Conservation (phyloP, 2,888 invertebrate species). For the Coenonympha arcania region DNA sequence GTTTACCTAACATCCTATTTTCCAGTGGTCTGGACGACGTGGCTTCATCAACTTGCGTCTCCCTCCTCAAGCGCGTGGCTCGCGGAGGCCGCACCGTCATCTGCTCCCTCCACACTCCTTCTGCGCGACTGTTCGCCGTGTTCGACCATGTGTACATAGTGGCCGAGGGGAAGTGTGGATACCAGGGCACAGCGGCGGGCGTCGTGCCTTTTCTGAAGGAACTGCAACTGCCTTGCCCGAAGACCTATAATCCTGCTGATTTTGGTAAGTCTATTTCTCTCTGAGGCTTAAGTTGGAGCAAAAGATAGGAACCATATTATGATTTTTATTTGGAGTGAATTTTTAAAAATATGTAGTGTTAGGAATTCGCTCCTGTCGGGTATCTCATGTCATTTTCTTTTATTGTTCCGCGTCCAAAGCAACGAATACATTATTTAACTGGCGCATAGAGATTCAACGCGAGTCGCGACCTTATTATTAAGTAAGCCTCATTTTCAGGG, state of each 20-base stretch:
- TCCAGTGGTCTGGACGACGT: conserved; percentile 91
- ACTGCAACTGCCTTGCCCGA: conserved; percentile 88
- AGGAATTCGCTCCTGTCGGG: too few relatives aligned
- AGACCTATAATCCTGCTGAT: conserved; percentile 96
- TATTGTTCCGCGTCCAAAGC: too few relatives aligned
- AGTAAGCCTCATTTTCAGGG: neutral
- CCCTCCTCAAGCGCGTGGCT: conserved; percentile 87
- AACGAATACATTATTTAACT: neutral
- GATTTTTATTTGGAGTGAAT: too few relatives aligned
- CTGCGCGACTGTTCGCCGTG: conserved; percentile 90
- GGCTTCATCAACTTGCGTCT: conserved; percentile 90
- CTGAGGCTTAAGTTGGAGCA: neutral
- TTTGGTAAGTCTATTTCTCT: conserved; percentile 90
- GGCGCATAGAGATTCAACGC: too few relatives aligned
- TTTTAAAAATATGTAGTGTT: too few relatives aligned
- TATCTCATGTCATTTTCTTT: too few relatives aligned
- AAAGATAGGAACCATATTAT: too few relatives aligned
- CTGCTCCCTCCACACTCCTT: conserved; percentile 97
- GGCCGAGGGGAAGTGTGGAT: conserved; percentile 90
- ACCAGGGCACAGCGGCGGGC: conserved; percentile 84
- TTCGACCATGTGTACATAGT: conserved; percentile 94
- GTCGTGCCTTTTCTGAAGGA: conserved; percentile 87
- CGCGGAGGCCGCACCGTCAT: conserved; percentile 91
- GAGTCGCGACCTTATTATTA: too few relatives aligned
- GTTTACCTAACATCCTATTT: too few relatives aligned